A percentile compares a stretch with the other conserved stretches of the same genome.
These are phyloP conservation scores for Drosophila formosana DNA, from an alignment of 2,888 invertebrate species.

Conservation along the genomic window DNA sequence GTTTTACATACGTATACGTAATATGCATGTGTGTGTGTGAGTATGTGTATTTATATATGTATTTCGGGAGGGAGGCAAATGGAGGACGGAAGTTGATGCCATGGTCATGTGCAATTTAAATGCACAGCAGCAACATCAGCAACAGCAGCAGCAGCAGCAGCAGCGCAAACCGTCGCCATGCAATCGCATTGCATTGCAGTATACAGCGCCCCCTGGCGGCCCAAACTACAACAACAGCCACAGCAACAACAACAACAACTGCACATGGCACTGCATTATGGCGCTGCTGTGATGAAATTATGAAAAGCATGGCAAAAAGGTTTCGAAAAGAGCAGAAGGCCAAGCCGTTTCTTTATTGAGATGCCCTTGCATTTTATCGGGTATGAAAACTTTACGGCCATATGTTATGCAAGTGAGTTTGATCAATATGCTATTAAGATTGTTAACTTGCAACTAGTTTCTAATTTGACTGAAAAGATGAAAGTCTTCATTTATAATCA, in stretches of 20 bases:
- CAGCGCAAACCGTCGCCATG: slow-evolving; percentile 59
- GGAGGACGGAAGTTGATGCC: slow-evolving; percentile 76
- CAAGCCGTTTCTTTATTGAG: slow-evolving; percentile 60
- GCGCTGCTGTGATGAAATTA: slow-evolving; percentile 76
- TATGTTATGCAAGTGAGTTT: background rate
- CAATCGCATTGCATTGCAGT: slow-evolving; percentile 76
- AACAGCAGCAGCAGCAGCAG: slow-evolving; percentile 10
- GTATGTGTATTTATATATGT: slow-evolving; percentile 15
- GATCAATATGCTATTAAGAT: background rate
- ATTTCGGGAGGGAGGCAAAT: slow-evolving; percentile 28
- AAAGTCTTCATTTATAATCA: too few relatives aligned
- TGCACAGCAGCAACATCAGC: slow-evolving; percentile 57
- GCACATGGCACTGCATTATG: slow-evolving; percentile 76
- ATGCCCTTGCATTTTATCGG: slow-evolving; percentile 34
- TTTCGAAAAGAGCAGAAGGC: slow-evolving; percentile 57
- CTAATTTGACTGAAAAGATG: background rate
- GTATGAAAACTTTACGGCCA: background rate
- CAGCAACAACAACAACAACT: slow-evolving; percentile 37
- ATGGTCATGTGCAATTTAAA: slow-evolving; percentile 80
- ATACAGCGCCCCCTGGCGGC: slow-evolving; percentile 59
- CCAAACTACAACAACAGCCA: slow-evolving; percentile 7
- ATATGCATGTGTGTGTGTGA: slow-evolving; percentile 9
- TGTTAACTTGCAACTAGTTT: background rate
- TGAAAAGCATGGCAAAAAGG: slow-evolving; percentile 64
- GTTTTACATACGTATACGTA: slow-evolving; percentile 22